A percentile compares a stretch with the other conserved stretches of the same genome.
These are phyloP conservation scores for Cacoxenus indagator DNA, from an alignment of 2,888 invertebrate species.

Conservation along the genomic window DNA sequence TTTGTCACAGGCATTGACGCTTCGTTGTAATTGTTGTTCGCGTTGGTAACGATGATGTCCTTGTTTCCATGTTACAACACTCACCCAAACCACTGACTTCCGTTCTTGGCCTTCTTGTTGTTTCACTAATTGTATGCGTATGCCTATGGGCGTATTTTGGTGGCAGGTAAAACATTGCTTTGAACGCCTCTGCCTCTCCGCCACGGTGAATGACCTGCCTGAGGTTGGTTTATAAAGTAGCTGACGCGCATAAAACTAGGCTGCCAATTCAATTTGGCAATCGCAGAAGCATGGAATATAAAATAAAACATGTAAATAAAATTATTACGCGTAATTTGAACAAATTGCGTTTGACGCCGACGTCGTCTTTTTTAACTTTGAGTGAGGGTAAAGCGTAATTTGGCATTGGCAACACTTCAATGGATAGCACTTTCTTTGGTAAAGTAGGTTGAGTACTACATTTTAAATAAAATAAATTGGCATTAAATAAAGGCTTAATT, in stretches of 20 bases:
- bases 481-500: no score
- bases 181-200: not conserved
- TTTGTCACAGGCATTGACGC: constrained; percentile 23
- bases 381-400: not conserved
- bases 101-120: constrained; percentile 14
- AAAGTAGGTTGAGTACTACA: no score
- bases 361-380: no score
- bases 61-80: constrained; percentile 25
- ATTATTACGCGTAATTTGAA: constrained; percentile 54
- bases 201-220: not conserved
- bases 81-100: not conserved
- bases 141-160: constrained; percentile 31
- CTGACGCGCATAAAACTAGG: constrained; percentile 55
- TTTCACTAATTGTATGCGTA: constrained; percentile 58
- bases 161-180: constrained; percentile 11
- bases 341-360: constrained; percentile 2
- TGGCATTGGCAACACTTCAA: not conserved
- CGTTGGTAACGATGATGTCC: constrained; percentile 24
- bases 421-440: no score
- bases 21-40: constrained; percentile 6
- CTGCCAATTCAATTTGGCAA: constrained; percentile 63
- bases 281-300: constrained; percentile 62
- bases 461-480: no score
- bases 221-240: constrained; percentile 35
- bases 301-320: constrained; percentile 63